Percentiles rank a stretch among this genome's conserved stretches.
Evolutionary conservation across 2,113 vertebrate species (phyloP).

Genomic region (Ptilonorhynchus violaceus): DNA sequence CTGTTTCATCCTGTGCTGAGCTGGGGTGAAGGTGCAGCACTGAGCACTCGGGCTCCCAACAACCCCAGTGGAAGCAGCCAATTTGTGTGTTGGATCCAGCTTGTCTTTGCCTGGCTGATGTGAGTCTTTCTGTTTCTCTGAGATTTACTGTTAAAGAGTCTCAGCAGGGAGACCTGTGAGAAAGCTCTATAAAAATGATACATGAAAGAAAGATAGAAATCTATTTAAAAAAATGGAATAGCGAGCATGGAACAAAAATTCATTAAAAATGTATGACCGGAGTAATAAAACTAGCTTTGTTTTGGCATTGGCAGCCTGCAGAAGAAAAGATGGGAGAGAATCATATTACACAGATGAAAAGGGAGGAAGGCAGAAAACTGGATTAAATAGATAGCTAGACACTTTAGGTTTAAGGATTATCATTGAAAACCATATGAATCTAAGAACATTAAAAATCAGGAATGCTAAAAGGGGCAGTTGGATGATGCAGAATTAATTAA

Average conservation of each 20-base stretch:
- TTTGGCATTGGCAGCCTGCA: slow-evolving; percentile 13
- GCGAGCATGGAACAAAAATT: neutral
- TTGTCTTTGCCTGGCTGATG: neutral
- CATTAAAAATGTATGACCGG: slow-evolving; percentile 58
- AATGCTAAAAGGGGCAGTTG: neutral
- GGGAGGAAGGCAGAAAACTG: neutral
- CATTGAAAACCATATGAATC: neutral
- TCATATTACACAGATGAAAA: slow-evolving; percentile 32
- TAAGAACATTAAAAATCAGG: neutral
- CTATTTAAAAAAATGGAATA: slow-evolving; percentile 34
- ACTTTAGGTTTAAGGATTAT: neutral
- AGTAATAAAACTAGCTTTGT: slow-evolving; percentile 47
- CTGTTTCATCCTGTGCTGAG: neutral
- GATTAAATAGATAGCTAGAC: neutral
- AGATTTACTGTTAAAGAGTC: neutral
- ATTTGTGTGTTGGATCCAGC: neutral
- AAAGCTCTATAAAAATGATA: slow-evolving; percentile 24
- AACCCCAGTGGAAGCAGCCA: neutral
- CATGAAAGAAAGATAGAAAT: slow-evolving; percentile 30
- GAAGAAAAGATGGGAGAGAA: neutral
- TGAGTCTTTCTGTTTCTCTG: neutral
- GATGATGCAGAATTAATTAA: neutral
- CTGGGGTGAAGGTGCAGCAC: neutral
- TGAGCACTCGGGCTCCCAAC: neutral
- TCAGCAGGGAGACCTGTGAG: slow-evolving; percentile 7